Evolutionary conservation across 2,888 invertebrate genomes (phyloP).

Genomic region (Brenthis hecate): DNA sequence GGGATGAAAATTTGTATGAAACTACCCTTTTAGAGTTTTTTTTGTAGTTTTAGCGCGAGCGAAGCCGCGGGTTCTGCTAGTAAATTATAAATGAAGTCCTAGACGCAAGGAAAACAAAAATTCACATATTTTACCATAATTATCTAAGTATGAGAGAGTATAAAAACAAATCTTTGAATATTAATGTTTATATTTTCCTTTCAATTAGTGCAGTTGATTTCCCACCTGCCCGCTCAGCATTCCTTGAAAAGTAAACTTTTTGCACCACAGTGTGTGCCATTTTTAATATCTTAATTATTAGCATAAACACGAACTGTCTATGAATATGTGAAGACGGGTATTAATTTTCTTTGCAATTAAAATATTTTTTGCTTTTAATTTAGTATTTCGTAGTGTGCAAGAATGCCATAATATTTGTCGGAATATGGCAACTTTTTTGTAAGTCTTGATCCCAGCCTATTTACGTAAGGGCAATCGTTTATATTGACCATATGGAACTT

Average conservation of each 20-base stretch:
- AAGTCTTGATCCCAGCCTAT: too few relatives aligned
- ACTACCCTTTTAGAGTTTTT: too few relatives aligned
- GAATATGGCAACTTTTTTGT: too few relatives aligned
- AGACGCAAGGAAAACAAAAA: neutral
- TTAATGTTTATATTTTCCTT: slow-evolving; percentile 19
- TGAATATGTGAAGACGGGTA: slow-evolving; percentile 15
- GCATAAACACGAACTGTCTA: slow-evolving; percentile 18
- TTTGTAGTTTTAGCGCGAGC: too few relatives aligned
- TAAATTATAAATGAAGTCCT: neutral
- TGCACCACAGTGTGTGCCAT: neutral
- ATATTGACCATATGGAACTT: too few relatives aligned
- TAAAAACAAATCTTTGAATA: slow-evolving; percentile 27
- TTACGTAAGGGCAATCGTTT: too few relatives aligned
- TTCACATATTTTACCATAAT: slow-evolving; percentile 21
- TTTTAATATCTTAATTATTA: slow-evolving; percentile 20
- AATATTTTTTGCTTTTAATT: neutral
- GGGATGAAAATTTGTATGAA: too few relatives aligned
- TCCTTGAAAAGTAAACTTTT: slow-evolving; percentile 12
- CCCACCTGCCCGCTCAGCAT: slow-evolving; percentile 20
- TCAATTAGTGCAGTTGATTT: slow-evolving; percentile 16
- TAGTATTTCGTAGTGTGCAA: neutral
- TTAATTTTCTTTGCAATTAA: neutral
- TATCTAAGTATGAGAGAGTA: slow-evolving; percentile 10
- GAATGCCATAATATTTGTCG: neutral
- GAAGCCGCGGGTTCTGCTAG: too few relatives aligned